phyloP scores from a whole-genome alignment of 2,797 vertebrate genomes.

The Acrossocheilus wenchowensis region DNA sequence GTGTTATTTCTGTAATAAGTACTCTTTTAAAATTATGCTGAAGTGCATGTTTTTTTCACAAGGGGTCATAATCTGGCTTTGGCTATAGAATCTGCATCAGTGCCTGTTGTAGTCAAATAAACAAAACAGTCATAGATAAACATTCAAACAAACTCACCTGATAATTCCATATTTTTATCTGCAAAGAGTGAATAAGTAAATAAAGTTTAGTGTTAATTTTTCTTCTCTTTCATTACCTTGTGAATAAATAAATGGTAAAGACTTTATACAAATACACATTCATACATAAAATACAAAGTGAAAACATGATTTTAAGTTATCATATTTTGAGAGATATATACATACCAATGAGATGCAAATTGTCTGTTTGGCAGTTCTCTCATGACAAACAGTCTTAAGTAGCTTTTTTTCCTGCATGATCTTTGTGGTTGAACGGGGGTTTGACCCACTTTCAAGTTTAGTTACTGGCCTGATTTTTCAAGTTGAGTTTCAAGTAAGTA shows the following conservation, averaged over 20 bases:
- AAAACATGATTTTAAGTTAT: background rate
- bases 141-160: conserved; percentile 3
- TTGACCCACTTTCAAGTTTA: background rate
- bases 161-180: background rate
- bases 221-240: background rate
- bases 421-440: conserved; percentile 2
- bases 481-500: background rate
- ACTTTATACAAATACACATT: background rate
- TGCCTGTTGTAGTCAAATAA: background rate
- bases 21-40: background rate
- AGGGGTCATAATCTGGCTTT: background rate
- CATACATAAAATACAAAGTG: background rate
- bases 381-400: too few relatives aligned
- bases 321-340: background rate
- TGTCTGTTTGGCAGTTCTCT: background rate
- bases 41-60: background rate
- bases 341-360: background rate
- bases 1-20: background rate
- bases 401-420: too few relatives aligned
- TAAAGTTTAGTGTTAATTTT: background rate
- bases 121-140: background rate
- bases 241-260: background rate
- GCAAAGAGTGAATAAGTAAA: background rate
- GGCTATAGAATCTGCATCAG: background rate
- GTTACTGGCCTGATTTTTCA: too few relatives aligned